These are phyloP conservation scores for Brachylomia viminalis DNA, from an alignment of 2,888 invertebrate species.

Conservation along the genomic window DNA sequence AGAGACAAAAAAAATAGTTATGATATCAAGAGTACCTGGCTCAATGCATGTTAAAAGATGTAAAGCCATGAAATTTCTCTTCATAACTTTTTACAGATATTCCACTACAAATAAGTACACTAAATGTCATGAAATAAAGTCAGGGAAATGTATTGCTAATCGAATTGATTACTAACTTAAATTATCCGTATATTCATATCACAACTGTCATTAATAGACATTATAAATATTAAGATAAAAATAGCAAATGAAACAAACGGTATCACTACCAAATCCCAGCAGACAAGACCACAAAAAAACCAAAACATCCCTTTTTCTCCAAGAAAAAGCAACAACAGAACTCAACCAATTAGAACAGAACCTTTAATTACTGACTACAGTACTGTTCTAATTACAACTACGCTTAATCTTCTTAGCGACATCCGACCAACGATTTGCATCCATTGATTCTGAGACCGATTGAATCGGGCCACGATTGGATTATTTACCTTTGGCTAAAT, in stretches of 20 bases:
- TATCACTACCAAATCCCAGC: background rate
- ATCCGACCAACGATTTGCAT: conserved; percentile 59
- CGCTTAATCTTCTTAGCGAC: conserved; percentile 49
- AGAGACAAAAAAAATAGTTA: too few relatives aligned
- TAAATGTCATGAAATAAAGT: background rate
- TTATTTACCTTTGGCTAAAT: conserved; percentile 56
- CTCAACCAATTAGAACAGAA: conserved; percentile 24
- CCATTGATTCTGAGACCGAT: conserved; percentile 54
- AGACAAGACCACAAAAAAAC: background rate
- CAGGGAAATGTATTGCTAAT: background rate
- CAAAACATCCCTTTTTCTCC: background rate
- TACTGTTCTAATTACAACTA: conserved; percentile 45
- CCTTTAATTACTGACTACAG: conserved; percentile 30
- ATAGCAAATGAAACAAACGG: background rate
- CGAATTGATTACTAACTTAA: background rate
- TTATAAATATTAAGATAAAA: too few relatives aligned
- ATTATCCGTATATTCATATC: background rate
- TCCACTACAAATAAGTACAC: background rate
- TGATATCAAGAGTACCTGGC: too few relatives aligned
- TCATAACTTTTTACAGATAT: background rate
- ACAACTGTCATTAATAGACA: too few relatives aligned
- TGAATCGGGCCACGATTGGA: conserved; percentile 44
- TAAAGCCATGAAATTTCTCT: background rate
- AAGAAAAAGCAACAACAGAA: background rate
- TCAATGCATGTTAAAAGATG: too few relatives aligned